Evolutionary conservation across 2,888 invertebrate species (phyloP).

Genomic region (Limnephilus rhombicus): DNA sequence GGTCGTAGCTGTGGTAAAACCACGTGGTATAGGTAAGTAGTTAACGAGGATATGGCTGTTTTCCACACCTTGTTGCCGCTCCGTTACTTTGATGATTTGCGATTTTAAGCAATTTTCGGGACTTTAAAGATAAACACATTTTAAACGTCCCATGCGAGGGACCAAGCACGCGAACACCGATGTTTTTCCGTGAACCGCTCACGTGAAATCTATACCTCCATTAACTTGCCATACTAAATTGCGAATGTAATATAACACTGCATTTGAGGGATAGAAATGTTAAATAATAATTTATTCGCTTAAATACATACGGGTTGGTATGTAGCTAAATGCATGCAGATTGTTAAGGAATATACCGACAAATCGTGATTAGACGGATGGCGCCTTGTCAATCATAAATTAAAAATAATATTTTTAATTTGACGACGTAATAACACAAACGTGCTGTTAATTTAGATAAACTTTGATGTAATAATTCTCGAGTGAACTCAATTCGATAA

Average conservation of each 20-base stretch:
- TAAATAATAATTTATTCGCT: background rate
- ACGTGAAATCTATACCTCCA: slow-evolving; percentile 26
- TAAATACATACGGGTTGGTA: background rate
- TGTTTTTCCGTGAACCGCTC: background rate
- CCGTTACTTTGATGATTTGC: background rate
- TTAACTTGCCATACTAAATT: background rate
- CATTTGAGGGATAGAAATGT: slow-evolving; percentile 25
- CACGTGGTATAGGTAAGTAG: background rate
- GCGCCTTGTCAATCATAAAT: slow-evolving; percentile 34
- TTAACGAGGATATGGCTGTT: background rate
- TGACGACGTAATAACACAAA: background rate
- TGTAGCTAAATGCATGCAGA: background rate
- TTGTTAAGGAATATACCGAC: background rate
- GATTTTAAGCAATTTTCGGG: background rate
- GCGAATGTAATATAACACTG: background rate
- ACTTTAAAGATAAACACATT: background rate
- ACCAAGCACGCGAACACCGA: background rate
- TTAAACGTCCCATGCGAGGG: background rate
- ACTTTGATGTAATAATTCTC: background rate
- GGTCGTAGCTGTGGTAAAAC: no score
- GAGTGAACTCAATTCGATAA: background rate
- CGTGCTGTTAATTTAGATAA: background rate
- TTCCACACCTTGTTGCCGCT: background rate
- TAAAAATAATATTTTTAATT: background rate
- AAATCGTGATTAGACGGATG: slow-evolving; percentile 13